Evolutionary conservation across 2,797 vertebrate genomes (phyloP), one percentile per base, ranked within the genome.

Genomic region (Hapalemur alaotrensis): DNA sequence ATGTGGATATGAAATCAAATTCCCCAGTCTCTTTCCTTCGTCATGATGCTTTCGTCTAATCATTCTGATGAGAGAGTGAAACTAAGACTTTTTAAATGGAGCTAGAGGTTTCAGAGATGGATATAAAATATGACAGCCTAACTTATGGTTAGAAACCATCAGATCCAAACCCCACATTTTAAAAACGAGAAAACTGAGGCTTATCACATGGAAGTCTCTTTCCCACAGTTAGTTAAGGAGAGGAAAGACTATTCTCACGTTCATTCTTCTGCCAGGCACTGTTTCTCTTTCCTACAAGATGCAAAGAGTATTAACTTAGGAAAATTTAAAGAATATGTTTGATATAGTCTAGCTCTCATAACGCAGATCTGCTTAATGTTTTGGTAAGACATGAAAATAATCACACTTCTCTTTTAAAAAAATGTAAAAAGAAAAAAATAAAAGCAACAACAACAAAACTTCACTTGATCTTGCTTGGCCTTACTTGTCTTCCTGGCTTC

Each of bases 1-100:
- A 41, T n/a, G n/a, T 69, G 61, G 52, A 75, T 90, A n/a, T 67
- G 82, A 95, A 95, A 88, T 54, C 48, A 93, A 78, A 95, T 65
- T 65, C 72, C 72, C 32, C 9, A 0, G 41, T 35, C 80, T 93
- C 52, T 88, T 72, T 85, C 59, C 70, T 83, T 78, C 28, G 57
- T 10, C 4, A 0, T 61, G 52, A n/a, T 59, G 15, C 22, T 82
- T 89, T 82, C n/a, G 35, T 57, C 54, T 70, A 78, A 84, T 81
- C 32, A 70, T 87, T 72, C 59, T 72, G 43, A 91, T 23, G 28
- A 95, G 50, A 94, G 52, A 75, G 67, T 76, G 41, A 82, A 91
- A 86, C n/a, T 35, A 80, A 84, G 91, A 43, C 61, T 92, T 91
- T 87, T 63, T 10, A 54, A 88, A 63, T 69, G 52, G 50, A 87